These are phyloP conservation scores for Fragum sueziense DNA, from an alignment of 2,888 invertebrate species.

Conservation along the genomic window DNA sequence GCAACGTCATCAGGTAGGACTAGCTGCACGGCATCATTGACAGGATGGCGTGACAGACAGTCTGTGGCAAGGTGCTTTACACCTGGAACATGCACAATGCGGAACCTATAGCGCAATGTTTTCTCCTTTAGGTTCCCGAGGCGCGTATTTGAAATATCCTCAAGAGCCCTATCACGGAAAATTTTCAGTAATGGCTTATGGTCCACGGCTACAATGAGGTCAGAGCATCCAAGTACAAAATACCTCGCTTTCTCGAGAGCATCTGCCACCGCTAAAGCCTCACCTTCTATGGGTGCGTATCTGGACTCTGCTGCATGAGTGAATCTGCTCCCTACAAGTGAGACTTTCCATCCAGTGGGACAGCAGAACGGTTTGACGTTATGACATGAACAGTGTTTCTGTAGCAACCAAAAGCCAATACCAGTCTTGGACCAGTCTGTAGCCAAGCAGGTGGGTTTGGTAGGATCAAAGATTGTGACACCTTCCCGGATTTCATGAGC, in stretches of 20 bases:
- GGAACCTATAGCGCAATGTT: too few relatives aligned
- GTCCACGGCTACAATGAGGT: conserved; percentile 52
- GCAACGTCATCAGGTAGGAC: conserved; percentile 30
- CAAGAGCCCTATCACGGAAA: conserved; percentile 50
- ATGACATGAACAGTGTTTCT: conserved; percentile 37
- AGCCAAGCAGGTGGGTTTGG: too few relatives aligned
- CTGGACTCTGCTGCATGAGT: conserved; percentile 48
- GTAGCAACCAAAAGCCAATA: too few relatives aligned
- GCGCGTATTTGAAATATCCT: conserved; percentile 55
- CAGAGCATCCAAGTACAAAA: too few relatives aligned
- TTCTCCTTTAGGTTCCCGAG: too few relatives aligned
- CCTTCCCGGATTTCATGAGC: too few relatives aligned
- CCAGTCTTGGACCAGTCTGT: too few relatives aligned
- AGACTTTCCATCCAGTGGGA: conserved; percentile 52
- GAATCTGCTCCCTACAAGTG: conserved; percentile 61
- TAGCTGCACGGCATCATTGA: conserved; percentile 10
- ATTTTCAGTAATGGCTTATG: conserved; percentile 54
- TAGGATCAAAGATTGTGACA: too few relatives aligned
- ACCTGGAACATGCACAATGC: conserved; percentile 57
- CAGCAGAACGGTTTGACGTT: conserved; percentile 56
- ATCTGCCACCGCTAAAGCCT: conserved; percentile 48
- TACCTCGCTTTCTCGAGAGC: conserved; percentile 46
- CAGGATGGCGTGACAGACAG: conserved; percentile 44
- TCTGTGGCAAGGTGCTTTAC: conserved; percentile 25
- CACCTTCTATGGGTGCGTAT: conserved; percentile 46